Percentiles rank a stretch among this genome's conserved stretches.
Conservation (phyloP, 1,140 invertebrate genomes). For the Caerostris extrusa region DNA sequence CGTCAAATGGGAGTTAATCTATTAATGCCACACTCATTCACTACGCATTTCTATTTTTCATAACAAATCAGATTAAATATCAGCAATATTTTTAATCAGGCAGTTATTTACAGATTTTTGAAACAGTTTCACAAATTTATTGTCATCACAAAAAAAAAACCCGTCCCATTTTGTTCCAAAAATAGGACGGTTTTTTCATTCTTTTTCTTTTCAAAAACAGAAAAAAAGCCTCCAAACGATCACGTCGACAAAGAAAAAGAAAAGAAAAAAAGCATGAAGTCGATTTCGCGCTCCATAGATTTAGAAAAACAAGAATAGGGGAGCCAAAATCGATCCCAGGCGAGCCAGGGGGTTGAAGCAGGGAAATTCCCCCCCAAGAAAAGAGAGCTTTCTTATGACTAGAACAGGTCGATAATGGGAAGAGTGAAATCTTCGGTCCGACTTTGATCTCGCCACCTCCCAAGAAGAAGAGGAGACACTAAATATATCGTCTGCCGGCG, state of each 20-base stretch:
- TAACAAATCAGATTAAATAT: too few relatives aligned
- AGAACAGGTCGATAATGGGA: conserved; percentile 70
- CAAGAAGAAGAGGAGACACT: conserved; percentile 8
- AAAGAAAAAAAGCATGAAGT: not conserved
- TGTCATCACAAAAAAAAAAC: too few relatives aligned
- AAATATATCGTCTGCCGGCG: conserved; percentile 53
- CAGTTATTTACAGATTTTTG: too few relatives aligned
- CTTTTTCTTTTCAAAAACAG: not conserved
- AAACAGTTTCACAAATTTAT: too few relatives aligned
- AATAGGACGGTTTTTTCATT: not conserved
- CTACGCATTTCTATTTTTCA: too few relatives aligned
- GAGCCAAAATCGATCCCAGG: conserved; percentile 29
- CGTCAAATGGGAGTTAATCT: too few relatives aligned
- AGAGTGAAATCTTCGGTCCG: conserved; percentile 55
- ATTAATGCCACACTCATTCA: too few relatives aligned
- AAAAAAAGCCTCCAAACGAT: conserved; percentile 23
- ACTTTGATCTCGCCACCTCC: conserved; percentile 39
- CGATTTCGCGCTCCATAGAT: conserved; percentile 55
- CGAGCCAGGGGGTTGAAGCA: not conserved
- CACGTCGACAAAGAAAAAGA: not conserved
- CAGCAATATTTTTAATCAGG: too few relatives aligned
- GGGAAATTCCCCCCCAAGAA: too few relatives aligned
- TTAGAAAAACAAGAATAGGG: conserved; percentile 51
- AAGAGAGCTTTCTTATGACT: conserved; percentile 43
- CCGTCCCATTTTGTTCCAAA: not conserved